A percentile compares a stretch with the other conserved stretches of the same genome.
Conservation (phyloP, 2,888 invertebrate genomes). For the Boloria euphrosyne region DNA sequence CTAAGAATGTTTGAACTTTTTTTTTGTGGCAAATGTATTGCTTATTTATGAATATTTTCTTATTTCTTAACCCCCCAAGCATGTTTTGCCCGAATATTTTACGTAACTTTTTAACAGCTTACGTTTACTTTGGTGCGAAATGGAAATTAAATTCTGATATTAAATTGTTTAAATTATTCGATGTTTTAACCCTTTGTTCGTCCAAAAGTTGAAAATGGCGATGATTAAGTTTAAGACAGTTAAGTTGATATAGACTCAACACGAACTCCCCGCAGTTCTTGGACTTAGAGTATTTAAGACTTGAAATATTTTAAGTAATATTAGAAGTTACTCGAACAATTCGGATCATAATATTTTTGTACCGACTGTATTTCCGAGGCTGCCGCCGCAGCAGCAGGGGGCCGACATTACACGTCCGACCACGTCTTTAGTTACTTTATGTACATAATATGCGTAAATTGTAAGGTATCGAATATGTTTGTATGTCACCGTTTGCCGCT, state of each 20-base stretch:
- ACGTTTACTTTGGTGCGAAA: too few relatives aligned
- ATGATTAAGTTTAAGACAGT: neutral
- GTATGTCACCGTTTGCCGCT: constrained; percentile 6
- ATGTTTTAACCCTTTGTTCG: neutral
- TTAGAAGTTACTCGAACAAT: constrained; percentile 15
- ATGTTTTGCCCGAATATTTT: too few relatives aligned
- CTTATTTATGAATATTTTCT: constrained; percentile 8
- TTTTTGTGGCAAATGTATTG: constrained; percentile 5
- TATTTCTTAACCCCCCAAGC: neutral
- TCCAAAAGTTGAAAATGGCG: neutral
- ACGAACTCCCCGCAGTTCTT: constrained; percentile 10
- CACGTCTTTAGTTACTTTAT: constrained; percentile 19
- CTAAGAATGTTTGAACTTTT: constrained; percentile 1
- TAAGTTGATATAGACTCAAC: constrained; percentile 10
- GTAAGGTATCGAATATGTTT: constrained; percentile 7
- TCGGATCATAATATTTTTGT: constrained; percentile 21
- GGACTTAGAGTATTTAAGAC: constrained; percentile 19
- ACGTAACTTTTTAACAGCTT: too few relatives aligned
- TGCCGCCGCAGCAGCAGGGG: neutral
- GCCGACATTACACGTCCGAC: constrained; percentile 8
- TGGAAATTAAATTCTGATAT: too few relatives aligned
- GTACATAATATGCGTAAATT: constrained; percentile 20
- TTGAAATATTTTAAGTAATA: constrained; percentile 14
- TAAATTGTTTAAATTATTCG: too few relatives aligned
- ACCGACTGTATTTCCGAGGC: constrained; percentile 15